Conservation (phyloP, 2,888 invertebrate species). For the Drosophila fungiperda region DNA sequence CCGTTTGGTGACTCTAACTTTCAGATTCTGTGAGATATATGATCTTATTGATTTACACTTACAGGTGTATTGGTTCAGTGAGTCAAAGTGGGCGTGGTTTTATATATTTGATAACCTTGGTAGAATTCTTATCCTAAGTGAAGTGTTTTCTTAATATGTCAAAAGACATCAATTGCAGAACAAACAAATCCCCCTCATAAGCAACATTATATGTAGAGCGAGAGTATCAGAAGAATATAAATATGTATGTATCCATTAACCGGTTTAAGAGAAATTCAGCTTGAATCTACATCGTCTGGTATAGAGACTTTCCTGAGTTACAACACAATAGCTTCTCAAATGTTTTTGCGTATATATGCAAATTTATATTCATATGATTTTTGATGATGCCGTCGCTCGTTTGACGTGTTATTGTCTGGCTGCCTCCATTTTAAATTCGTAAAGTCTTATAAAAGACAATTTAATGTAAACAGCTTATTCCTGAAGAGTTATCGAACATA, state of each 20-base stretch:
- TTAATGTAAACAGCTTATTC: too few relatives aligned
- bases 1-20: neutral
- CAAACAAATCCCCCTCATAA: neutral
- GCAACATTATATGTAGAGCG: conserved; percentile 6
- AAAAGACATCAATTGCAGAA: conserved; percentile 11
- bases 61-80: neutral
- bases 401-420: conserved; percentile 11
- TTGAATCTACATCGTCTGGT: conserved; percentile 30
- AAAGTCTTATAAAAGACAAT: conserved; percentile 46
- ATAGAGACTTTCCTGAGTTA: conserved; percentile 50
- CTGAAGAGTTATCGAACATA: too few relatives aligned
- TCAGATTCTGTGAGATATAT: neutral
- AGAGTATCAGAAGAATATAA: conserved; percentile 18
- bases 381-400: conserved; percentile 12
- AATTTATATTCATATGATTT: conserved; percentile 32
- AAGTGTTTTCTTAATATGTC: conserved; percentile 9
- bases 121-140: neutral
- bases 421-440: conserved; percentile 3
- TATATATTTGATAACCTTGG: neutral
- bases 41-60: neutral
- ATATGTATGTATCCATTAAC: conserved; percentile 36
- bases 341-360: conserved; percentile 23
- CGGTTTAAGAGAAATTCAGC: conserved; percentile 59
- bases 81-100: neutral
- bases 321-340: conserved; percentile 20